A percentile compares a stretch with the other conserved stretches of the same genome.
These are phyloP conservation scores for Leptinotarsa texana DNA, from an alignment of 1,140 invertebrate genomes.

Conservation along the genomic window DNA sequence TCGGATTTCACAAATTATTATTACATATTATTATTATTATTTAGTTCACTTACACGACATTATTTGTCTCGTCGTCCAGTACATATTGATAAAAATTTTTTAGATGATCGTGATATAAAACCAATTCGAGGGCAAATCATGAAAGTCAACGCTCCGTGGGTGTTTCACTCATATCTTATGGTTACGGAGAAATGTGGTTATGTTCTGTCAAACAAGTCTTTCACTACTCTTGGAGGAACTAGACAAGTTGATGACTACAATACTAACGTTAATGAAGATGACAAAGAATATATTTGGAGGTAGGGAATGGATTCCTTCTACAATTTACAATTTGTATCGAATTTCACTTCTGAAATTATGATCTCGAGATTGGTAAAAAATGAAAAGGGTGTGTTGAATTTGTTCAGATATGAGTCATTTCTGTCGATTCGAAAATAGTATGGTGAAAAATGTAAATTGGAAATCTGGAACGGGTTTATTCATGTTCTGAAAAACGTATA, in stretches of 20 bases:
- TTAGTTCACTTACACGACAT: too few relatives aligned
- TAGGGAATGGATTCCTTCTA: slow-evolving; percentile 36
- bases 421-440: neutral
- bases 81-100: slow-evolving; percentile 47
- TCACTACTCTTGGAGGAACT: slow-evolving; percentile 75
- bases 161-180: slow-evolving; percentile 61
- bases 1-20: too few relatives aligned
- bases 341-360: too few relatives aligned
- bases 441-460: neutral
- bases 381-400: too few relatives aligned
- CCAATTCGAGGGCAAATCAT: slow-evolving; percentile 74
- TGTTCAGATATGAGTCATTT: too few relatives aligned
- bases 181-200: slow-evolving; percentile 66
- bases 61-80: too few relatives aligned
- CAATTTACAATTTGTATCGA: too few relatives aligned
- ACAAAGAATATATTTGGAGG: slow-evolving; percentile 64
- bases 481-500: too few relatives aligned
- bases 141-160: slow-evolving; percentile 68
- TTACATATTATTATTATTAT: too few relatives aligned
- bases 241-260: slow-evolving; percentile 70
- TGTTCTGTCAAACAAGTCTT: slow-evolving; percentile 73
- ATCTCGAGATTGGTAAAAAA: too few relatives aligned
- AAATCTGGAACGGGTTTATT: too few relatives aligned
- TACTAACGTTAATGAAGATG: slow-evolving; percentile 58
- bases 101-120: slow-evolving; percentile 61